Evolutionary conservation across 2,113 vertebrate genomes (phyloP), one percentile per base, ranked within the genome.

Genomic region (Hydropotes inermis): DNA sequence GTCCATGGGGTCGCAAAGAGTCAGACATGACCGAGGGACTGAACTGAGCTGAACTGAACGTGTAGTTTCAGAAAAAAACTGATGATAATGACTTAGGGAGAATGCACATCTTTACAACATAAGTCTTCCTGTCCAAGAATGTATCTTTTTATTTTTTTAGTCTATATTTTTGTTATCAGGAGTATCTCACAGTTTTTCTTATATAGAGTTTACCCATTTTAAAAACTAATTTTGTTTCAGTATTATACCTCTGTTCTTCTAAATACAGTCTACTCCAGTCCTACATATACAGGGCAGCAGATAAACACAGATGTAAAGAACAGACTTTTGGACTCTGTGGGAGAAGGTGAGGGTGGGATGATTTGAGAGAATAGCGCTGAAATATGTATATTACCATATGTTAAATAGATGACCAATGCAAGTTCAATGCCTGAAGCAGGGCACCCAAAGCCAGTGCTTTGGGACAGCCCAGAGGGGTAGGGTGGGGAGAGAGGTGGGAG

Each of bases 61-160:
- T 67, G 17, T 67, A 91, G 30, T 79, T 36, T 87, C 27, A 79
- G 55, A 67, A 87, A 57, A 76, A 79, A 50, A 52, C 33, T 79
- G 28, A 87, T 79, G 21, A 55, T 74, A 39, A 74, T 47, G 76
- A 78, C 27, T 85, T 91, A 87, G n/a, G 33, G 43, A 78, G 13
- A 81, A 36, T 47, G 60, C 82, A 60, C n/a, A 83, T 58, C 23
- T 87, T 95, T 58, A 87, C 87, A 74, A 30, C n/a, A 4, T 64
- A 39, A 90, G 19, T 50, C 19, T 92, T 79, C 27, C 43, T 89
- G 30, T 89, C 76, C 16, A 70, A 70, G 7, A 89, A 92, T n/a
- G 78, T 76, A 54, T 81, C 50, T 82, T 94, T 84, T 78, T 85
- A 82, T 57, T 82, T 96, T 91, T 83, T 47, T 55, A 84, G 58